Evolutionary conservation across 1,140 invertebrate genomes (phyloP), one percentile per base, ranked within the genome.

Genomic region (Lycorma delicatula): DNA sequence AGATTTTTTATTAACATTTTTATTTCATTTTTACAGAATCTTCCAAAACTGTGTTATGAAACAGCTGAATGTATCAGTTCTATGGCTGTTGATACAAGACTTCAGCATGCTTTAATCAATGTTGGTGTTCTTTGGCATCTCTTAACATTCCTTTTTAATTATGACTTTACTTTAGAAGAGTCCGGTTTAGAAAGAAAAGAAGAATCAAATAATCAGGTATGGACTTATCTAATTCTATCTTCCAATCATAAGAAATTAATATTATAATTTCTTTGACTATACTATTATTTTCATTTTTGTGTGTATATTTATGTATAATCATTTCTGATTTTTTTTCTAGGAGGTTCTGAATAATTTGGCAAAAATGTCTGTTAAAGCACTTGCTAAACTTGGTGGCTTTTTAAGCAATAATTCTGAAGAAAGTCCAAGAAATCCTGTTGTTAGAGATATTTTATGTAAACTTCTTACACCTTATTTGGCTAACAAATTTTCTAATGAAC

Each of bases 161-260:
- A 98, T 70, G 97, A 99, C 76, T 99, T 90, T 71, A 99, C 97
- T 0, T 75, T 99, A 56, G 91, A 97, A 56, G 97, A 99, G 76
- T 91, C 94, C 54, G 96, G 95, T 0, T 89, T 98, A 13, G 86
- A 93, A 69, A 78, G 85, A 57, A 83, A 79, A 63, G 85, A 89
- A 68, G 85, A 89, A 27, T 81, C 85, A 4, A 98, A 97, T 72
- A 80, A 87, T 70, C 87, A 89, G 78, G 83, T 84, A 63, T n/a
- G n/a, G n/a, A n/a, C 66, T 60, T 16, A 47, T 20, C 36, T 20
- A n/a, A 38, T 22, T n/a, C n/a, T n/a, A n/a, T n/a, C n/a, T n/a
- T n/a, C n/a, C n/a, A n/a, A n/a, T n/a, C n/a, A n/a, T n/a, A n/a
- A n/a, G n/a, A n/a, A n/a, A n/a, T n/a, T n/a, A n/a, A n/a, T n/a